Percentiles rank a stretch among this genome's conserved stretches.
phyloP scores from a whole-genome alignment of 2,113 vertebrate species.

The Rhodinocichla rosea region DNA sequence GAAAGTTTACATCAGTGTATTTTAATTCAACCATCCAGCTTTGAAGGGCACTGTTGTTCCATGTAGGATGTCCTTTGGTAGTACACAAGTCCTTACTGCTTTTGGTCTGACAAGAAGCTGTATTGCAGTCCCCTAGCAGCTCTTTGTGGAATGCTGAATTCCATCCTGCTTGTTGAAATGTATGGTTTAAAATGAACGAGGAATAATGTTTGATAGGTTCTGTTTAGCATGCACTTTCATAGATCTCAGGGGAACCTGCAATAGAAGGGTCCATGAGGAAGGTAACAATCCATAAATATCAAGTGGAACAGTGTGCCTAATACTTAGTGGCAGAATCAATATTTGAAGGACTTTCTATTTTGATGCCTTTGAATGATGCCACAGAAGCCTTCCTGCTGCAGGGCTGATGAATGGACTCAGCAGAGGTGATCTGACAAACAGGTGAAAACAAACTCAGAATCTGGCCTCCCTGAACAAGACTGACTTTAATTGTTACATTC shows the following conservation, averaged over 20 bases:
- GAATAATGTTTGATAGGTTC: neutral
- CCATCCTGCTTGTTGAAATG: neutral
- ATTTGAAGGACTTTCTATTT: slow-evolving; percentile 41
- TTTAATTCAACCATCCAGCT: neutral
- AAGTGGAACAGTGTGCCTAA: neutral
- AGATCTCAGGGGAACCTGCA: neutral
- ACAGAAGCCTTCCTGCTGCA: neutral
- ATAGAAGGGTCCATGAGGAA: slow-evolving; percentile 1
- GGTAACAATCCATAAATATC: slow-evolving; percentile 36
- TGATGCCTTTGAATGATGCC: slow-evolving; percentile 11
- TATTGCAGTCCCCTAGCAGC: neutral
- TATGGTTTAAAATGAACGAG: neutral
- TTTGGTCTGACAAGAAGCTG: neutral
- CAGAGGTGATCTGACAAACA: neutral
- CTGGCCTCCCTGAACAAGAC: neutral
- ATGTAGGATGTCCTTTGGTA: neutral
- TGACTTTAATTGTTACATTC: neutral
- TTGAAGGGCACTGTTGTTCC: neutral
- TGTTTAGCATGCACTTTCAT: neutral
- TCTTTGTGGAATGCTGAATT: neutral
- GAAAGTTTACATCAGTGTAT: neutral
- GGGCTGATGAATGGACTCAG: neutral
- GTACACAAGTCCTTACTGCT: neutral
- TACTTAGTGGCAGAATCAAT: slow-evolving; percentile 32
- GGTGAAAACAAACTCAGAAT: neutral